phyloP scores from a whole-genome alignment of 1,140 invertebrate genomes.

The Holotrichia oblita region DNA sequence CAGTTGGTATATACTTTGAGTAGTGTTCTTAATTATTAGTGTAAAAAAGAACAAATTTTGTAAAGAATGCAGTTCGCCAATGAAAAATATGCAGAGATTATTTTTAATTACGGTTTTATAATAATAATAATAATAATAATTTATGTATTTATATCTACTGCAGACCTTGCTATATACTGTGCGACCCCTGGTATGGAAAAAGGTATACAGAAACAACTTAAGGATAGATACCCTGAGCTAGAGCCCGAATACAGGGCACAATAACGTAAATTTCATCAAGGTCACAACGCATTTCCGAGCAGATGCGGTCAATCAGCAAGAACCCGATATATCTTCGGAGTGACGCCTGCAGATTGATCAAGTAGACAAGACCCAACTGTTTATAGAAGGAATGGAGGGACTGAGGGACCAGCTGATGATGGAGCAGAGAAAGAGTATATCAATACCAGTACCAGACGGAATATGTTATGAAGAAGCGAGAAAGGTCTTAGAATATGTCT shows the following conservation, averaged over 20 bases:
- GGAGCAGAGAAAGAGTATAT: neutral
- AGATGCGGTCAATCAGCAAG: neutral
- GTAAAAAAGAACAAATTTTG: no score
- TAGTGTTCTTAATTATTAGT: no score
- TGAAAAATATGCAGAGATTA: no score
- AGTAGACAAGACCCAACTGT: neutral
- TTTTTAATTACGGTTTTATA: no score
- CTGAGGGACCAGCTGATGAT: neutral
- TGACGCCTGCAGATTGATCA: neutral
- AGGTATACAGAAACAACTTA: slow-evolving; percentile 1
- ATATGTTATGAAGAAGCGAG: neutral
- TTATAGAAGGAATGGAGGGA: neutral
- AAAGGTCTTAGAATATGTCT: slow-evolving; percentile 9
- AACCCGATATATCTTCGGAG: neutral
- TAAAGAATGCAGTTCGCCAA: no score
- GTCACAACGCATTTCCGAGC: neutral
- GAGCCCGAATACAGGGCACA: neutral
- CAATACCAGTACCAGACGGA: slow-evolving; percentile 4
- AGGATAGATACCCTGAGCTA: slow-evolving; percentile 5
- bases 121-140: no score
- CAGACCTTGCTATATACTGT: slow-evolving; percentile 1
- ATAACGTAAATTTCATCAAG: neutral
- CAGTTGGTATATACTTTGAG: no score
- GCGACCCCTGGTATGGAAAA: slow-evolving; percentile 3
- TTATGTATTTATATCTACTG: slow-evolving; percentile 8